Base-by-base conservation (phyloP, 1,140 invertebrate species). In the Lepidurus packardi region DNA sequence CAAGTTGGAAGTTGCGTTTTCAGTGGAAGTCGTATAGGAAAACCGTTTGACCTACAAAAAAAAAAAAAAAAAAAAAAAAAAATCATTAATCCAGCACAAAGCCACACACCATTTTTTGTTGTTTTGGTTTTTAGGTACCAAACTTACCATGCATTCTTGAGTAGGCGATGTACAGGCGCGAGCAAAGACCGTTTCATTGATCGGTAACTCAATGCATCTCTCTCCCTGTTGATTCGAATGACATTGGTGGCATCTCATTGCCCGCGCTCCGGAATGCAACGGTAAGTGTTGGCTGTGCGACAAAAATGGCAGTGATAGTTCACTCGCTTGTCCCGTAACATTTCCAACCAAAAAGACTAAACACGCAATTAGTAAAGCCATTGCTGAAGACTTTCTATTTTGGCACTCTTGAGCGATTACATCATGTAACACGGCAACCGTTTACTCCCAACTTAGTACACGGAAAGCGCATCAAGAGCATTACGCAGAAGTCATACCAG, bases 211-310 rank as follows among this genome's bases (percentile, higher is more conserved):
- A 8, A 88, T 87, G 81, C 93, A 95, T 73, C 85, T 87, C 44
- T 91, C 90, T 21, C 90, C 90, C 42, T 90, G 87, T 3, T 90
- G 88, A 85, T 93, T 91, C 0, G 92, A 91, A 79, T 92, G 89
- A 83, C 93, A 95, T 75, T 88, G 88, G 84, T 93, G 93, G 85
- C 93, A 95, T 87, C 89, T 92, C 43, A 94, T 84, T 81, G 93
- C 90, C 83, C 92, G 92, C 11, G 53, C 53, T 65, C 53, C 53
- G 53, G 53, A 65, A 65, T 65, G 53, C 53, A 65, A 16, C 0
- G 53, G 16, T 21, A 65, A 65, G 53, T 13, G 5, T 65, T 65
- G 53, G 6, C 53, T 21, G 16, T 13, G 53, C 13, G 6, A 13
- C 6, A 65, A 7, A 21, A n/a, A 4, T n/a, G 53, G 6, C 21